Evolutionary conservation across 1,140 invertebrate species (phyloP).

Genomic region (Calephelis virginiensis): DNA sequence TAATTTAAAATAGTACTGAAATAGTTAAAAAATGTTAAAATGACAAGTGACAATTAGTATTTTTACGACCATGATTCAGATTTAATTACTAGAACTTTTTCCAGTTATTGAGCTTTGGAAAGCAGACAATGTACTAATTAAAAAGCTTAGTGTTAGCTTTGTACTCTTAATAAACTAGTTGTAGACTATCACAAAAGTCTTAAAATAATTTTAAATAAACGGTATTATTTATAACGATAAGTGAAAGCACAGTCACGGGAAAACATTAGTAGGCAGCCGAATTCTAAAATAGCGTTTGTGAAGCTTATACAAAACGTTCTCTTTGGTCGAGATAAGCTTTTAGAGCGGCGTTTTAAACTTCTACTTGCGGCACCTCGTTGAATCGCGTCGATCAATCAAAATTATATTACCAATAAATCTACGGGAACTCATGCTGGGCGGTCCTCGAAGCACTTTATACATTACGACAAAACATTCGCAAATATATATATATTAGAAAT

Average conservation of each 20-base stretch:
- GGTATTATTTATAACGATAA: not conserved
- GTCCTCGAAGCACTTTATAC: constrained; percentile 35
- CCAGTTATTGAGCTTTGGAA: too few species aligned
- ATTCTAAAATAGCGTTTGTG: constrained; percentile 15
- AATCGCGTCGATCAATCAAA: constrained; percentile 69
- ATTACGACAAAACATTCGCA: constrained; percentile 29
- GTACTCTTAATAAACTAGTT: too few species aligned
- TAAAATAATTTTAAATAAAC: too few species aligned
- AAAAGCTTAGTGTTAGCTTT: too few species aligned
- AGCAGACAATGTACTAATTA: too few species aligned
- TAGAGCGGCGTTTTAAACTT: constrained; percentile 37
- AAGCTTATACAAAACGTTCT: constrained; percentile 26
- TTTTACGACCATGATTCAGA: too few species aligned
- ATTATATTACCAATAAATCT: constrained; percentile 76
- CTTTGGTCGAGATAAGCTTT: constrained; percentile 31
- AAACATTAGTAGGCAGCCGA: not conserved
- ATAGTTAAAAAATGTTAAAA: too few species aligned
- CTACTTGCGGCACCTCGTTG: constrained; percentile 36
- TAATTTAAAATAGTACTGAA: too few species aligned
- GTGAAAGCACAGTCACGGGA: not conserved
- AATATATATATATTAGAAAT: too few species aligned
- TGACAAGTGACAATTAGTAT: too few species aligned
- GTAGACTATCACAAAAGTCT: too few species aligned
- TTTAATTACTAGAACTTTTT: too few species aligned
- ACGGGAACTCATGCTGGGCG: constrained; percentile 50